phyloP scores from a whole-genome alignment of 1,140 invertebrate genomes.

The Caenorhabditis inopinata region DNA sequence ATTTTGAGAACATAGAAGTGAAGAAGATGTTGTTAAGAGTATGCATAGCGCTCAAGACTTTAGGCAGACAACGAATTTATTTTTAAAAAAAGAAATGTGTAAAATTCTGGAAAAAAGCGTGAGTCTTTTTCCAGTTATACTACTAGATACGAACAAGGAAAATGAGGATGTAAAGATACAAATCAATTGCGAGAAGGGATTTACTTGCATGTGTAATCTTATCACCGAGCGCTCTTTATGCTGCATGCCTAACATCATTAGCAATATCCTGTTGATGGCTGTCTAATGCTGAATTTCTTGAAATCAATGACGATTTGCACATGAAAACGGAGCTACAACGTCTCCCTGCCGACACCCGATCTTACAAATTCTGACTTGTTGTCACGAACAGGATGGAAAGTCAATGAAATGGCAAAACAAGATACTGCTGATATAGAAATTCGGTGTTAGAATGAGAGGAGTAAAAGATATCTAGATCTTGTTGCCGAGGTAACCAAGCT shows the following conservation, averaged over 20 bases:
- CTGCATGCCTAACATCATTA: not conserved
- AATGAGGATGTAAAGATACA: too few relatives aligned
- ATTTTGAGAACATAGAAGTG: too few relatives aligned
- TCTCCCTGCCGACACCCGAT: not conserved
- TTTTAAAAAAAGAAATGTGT: too few relatives aligned
- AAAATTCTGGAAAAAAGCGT: too few relatives aligned
- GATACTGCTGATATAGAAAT: not conserved
- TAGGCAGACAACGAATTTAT: too few relatives aligned
- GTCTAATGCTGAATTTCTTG: not conserved
- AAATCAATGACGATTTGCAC: not conserved
- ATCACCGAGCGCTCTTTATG: not conserved
- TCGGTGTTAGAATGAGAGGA: not conserved
- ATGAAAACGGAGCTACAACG: not conserved
- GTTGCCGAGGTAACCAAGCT: constrained; percentile 19
- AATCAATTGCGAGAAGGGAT: constrained; percentile 4
- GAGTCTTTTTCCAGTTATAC: too few relatives aligned
- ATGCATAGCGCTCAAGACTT: too few relatives aligned
- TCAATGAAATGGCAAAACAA: not conserved
- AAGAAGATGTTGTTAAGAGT: too few relatives aligned
- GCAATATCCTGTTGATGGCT: not conserved
- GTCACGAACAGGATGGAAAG: not conserved
- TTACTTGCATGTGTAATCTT: constrained; percentile 9
- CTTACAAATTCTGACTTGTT: not conserved
- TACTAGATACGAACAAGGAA: too few relatives aligned
- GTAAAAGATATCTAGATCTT: not conserved